Evolutionary conservation across 2,113 vertebrate species (phyloP).

Genomic region (Octodon degus): DNA sequence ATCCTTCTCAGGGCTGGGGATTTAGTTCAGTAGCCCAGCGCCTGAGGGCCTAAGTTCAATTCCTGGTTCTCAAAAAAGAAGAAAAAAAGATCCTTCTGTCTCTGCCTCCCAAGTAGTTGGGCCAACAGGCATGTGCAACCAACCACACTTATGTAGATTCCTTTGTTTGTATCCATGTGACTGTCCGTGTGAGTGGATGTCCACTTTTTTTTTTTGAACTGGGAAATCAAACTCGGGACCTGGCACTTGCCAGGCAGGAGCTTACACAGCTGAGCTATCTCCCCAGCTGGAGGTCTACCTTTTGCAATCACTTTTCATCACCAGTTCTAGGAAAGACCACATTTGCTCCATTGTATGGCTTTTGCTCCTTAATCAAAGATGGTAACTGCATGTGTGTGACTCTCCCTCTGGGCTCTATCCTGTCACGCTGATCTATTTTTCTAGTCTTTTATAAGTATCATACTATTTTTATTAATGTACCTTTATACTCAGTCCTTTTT

Average conservation of each 20-base stretch:
- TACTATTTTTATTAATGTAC: not conserved
- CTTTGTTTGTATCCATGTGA: not conserved
- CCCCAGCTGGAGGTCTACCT: too few relatives aligned
- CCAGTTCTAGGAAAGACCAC: not conserved
- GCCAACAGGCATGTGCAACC: not conserved
- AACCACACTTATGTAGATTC: not conserved
- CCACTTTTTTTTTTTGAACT: not conserved
- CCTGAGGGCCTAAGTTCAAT: too few relatives aligned
- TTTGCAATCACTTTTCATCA: not conserved
- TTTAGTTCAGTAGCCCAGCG: too few relatives aligned
- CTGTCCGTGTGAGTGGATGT: not conserved
- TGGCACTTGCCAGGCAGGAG: too few relatives aligned
- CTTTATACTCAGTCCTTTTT: not conserved
- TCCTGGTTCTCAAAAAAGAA: too few relatives aligned
- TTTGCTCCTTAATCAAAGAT: not conserved
- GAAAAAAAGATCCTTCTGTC: not conserved
- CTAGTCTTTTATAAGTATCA: not conserved
- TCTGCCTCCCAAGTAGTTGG: not conserved
- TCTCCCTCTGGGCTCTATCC: not conserved
- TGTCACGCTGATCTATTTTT: not conserved
- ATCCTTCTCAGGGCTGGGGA: not conserved
- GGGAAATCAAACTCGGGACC: too few relatives aligned
- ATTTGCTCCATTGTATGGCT: not conserved
- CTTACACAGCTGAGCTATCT: too few relatives aligned
- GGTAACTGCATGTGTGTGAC: not conserved